Percentiles rank a stretch among this genome's conserved stretches.
phyloP scores from a whole-genome alignment of 2,888 invertebrate species.

The Drosophila neonasuta region DNA sequence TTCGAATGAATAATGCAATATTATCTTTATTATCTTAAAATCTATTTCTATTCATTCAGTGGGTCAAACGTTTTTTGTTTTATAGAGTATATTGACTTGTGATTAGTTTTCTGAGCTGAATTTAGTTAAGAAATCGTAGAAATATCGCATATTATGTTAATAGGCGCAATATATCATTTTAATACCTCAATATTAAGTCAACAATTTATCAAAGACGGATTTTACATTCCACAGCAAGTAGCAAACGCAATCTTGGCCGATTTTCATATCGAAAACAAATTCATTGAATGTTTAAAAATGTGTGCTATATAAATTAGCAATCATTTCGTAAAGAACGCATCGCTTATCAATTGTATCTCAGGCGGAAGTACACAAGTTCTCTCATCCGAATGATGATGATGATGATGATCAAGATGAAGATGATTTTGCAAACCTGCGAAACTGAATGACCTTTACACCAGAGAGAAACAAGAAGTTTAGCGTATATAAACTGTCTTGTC shows the following conservation, averaged over 20 bases:
- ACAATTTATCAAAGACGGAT: conserved; percentile 30
- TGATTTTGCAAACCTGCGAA: conserved; percentile 13
- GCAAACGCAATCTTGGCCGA: conserved; percentile 4
- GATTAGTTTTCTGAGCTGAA: conserved; percentile 28
- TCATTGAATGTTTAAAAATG: conserved; percentile 4
- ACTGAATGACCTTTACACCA: conserved; percentile 16
- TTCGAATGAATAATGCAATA: no score
- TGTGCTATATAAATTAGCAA: conserved; percentile 38
- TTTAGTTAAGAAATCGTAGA: conserved; percentile 50
- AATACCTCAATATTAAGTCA: conserved; percentile 28
- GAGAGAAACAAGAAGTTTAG: conserved; percentile 26
- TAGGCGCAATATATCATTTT: conserved; percentile 33
- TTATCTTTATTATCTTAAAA: no score
- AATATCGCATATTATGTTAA: conserved; percentile 54
- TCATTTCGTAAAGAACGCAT: conserved; percentile 29
- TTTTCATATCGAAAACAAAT: conserved; percentile 8
- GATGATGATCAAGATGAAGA: neutral
- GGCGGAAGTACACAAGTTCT: conserved; percentile 46
- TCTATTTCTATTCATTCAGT: neutral
- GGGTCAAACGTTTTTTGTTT: neutral
- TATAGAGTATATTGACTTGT: conserved; percentile 13
- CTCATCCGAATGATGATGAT: neutral
- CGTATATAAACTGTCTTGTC: conserved; percentile 28
- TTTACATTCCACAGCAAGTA: conserved; percentile 42
- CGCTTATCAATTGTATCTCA: conserved; percentile 21